phyloP scores from a whole-genome alignment of 2,113 vertebrate genomes.

The Mormyrus lacerda region DNA sequence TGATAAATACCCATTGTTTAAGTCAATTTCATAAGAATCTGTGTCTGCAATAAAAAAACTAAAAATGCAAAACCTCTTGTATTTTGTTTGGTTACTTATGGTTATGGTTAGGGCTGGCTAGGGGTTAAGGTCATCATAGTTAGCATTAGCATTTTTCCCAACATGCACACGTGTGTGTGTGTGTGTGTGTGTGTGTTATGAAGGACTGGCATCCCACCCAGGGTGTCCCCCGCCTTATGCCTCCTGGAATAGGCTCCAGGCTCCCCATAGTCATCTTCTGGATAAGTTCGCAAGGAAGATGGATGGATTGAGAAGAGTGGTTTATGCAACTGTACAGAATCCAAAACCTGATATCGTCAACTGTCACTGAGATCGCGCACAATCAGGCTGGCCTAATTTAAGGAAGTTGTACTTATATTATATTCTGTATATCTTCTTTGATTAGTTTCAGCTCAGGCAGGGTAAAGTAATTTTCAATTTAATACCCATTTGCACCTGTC shows the following conservation, averaged over 20 bases:
- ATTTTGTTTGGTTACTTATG: no score
- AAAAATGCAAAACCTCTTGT: no score
- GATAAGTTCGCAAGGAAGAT: background rate
- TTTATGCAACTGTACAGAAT: background rate
- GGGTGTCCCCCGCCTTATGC: background rate
- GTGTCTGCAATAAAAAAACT: no score
- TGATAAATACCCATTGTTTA: no score
- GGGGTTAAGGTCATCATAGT: no score
- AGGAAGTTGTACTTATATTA: background rate
- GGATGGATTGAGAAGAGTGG: background rate
- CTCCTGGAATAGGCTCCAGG: background rate
- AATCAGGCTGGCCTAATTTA: background rate
- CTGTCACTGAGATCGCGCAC: background rate
- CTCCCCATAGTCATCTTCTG: background rate
- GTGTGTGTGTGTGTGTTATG: no score
- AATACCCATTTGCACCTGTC: slow-evolving; percentile 5
- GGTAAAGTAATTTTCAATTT: slow-evolving; percentile 2
- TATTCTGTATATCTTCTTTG: background rate
- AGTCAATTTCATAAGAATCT: no score
- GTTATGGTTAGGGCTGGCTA: no score
- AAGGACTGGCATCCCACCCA: no score
- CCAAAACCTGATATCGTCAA: background rate
- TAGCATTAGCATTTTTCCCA: no score
- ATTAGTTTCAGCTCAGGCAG: background rate
- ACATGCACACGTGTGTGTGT: no score